phyloP scores from a whole-genome alignment of 2,888 invertebrate species.

The Ormyrus pomaceus region DNA sequence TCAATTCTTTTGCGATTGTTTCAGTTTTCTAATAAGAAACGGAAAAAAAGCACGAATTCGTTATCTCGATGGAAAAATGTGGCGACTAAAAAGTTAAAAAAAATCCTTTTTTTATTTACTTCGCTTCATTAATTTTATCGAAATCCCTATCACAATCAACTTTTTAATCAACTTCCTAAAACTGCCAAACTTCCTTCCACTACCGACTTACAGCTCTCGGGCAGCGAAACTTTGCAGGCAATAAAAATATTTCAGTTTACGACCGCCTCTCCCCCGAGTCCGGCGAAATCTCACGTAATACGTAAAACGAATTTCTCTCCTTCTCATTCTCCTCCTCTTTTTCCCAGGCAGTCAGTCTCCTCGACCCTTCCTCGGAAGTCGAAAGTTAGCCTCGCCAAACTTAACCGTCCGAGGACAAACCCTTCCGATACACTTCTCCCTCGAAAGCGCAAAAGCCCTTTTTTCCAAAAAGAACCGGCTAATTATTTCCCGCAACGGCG shows the following conservation, averaged over 20 bases:
- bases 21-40: no score
- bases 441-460: not conserved
- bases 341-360: not conserved
- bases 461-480: not conserved
- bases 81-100: no score
- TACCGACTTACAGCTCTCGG: not conserved
- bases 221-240: not conserved
- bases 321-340: not conserved
- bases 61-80: no score
- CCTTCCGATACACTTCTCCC: not conserved
- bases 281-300: not conserved
- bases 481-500: conserved; percentile 10
- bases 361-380: no score
- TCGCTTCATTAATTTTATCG: no score
- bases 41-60: no score
- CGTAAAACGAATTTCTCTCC: conserved; percentile 9
- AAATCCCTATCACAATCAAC: no score
- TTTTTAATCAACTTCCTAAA: conserved; percentile 27
- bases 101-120: no score
- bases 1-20: no score
- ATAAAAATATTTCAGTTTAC: conserved; percentile 36
- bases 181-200: not conserved
- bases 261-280: not conserved
- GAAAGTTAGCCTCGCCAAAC: no score
- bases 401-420: no score